Base-by-base conservation (phyloP, 2,888 invertebrate genomes). In the Drosophila monieri region DNA sequence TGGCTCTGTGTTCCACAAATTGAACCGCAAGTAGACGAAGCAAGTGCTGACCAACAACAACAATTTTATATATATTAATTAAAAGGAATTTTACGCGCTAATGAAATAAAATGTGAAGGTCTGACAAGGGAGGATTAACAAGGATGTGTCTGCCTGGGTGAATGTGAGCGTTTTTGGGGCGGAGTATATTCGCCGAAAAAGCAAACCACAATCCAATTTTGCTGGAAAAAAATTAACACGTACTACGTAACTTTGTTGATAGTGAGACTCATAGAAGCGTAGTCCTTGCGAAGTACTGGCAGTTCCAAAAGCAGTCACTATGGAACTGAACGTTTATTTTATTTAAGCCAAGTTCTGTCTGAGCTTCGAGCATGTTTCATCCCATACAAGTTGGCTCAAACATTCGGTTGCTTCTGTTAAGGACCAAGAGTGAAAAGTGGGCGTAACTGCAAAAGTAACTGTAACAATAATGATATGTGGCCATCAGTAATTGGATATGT, bases 21-120 rank as follows among this genome's bases (percentile, higher is more conserved):
- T 80, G 80, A 57, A 77, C 77, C 76, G 61, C 77, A 76, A 80
- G 76, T 66, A 76, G 48, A 55, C 47, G 41, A 30, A 61, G 60
- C 57, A 10, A 61, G 48, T 62, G 69, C 61, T 70, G 64, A 64
- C 70, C 57, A 55, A 51, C 44, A 58, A 76, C 60, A 54, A 64
- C 75, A 67, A 78, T 78, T 84, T 78, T 84, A 80, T 84, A 80
- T 80, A 84, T 78, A 81, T 84, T 84, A 84, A 84, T 81, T 81
- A 84, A 81, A 81, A 62, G 66, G 77, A 77, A 84, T 84, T 84
- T 84, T 80, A 84, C 73, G 78, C 77, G 81, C 80, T 84, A 84
- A 84, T 81, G 77, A 84, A 81, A 81, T 81, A 73, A 77, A 84
- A 75, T 80, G 78, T 71, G 66, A 56, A 67, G 69, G 74, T 44